These are phyloP conservation scores for Ormia ochracea DNA, from an alignment of 2,888 invertebrate genomes.

Conservation along the genomic window DNA sequence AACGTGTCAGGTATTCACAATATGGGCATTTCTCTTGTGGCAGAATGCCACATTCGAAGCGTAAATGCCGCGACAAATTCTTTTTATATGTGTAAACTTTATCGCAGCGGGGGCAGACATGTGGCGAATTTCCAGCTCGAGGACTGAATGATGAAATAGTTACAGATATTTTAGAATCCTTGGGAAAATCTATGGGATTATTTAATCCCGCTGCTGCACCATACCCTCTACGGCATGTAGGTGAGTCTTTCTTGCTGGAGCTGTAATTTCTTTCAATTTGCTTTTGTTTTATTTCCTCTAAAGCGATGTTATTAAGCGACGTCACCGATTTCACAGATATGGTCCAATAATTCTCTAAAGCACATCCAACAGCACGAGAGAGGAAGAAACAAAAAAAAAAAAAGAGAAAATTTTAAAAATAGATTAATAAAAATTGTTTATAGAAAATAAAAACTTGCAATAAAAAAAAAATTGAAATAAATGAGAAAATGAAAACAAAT, in stretches of 20 bases:
- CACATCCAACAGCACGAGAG: not conserved
- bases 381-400: conserved; percentile 54
- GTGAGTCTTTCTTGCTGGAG: conserved; percentile 40
- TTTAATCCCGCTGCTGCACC: not conserved
- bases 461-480: not conserved
- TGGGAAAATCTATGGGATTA: not conserved
- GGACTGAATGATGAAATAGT: not conserved
- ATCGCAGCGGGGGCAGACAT: conserved; percentile 79
- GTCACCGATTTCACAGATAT: conserved; percentile 75
- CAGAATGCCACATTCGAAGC: conserved; percentile 80
- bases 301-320: conserved; percentile 72
- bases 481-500: conserved; percentile 37
- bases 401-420: conserved; percentile 49
- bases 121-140: conserved; percentile 52
- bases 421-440: conserved; percentile 58
- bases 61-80: conserved; percentile 80
- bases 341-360: conserved; percentile 72
- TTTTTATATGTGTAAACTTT: conserved; percentile 80
- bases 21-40: conserved; percentile 79
- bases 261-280: conserved; percentile 17
- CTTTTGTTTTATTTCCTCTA: conserved; percentile 63
- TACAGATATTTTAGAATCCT: not conserved
- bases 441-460: conserved; percentile 12
- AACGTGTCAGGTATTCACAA: conserved; percentile 78
- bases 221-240: not conserved